Base-by-base conservation (phyloP, 2,888 invertebrate species). In the Gymnosoma rotundatum region DNA sequence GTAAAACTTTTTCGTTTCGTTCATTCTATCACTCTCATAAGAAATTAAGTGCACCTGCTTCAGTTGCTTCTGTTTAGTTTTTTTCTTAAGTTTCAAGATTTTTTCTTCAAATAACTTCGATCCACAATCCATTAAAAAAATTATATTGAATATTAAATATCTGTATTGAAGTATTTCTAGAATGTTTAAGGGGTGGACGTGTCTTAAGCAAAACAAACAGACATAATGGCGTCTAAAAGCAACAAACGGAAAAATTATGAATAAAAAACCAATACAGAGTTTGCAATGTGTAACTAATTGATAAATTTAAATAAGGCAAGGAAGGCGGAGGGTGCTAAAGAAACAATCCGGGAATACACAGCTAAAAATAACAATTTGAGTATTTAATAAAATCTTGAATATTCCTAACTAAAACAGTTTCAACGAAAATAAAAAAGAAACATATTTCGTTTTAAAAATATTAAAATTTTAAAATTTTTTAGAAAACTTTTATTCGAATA, bases 241-340 rank as follows among this genome's bases (percentile, higher is more conserved):
- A 60, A 72, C 56, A 32, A 52, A 63, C 16, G 20, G 18, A 52
- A 56, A 14, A 9, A 48, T 8, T 63, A 54, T 48, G 12, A 25
- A 45, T 38, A 48, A 64, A 56, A 54, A 54, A 76, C 76, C 78
- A 81, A 25, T 25, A 84, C 70, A 74, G 60, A 84, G 64, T 78
- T 81, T 79, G 73, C 76, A 80, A 78, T 81, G 78, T 81, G 78
- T 60, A 84, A 78, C 81, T 84, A 84, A 84, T 84, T 78, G 81
- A 81, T 81, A 74, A 78, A 84, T 60, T 60, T 52, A 80, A 64
- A 32, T 36, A 42, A 67, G 10, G n/a, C 42, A 21, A 18, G 56
- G 61, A 32, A 52, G 18, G 20, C n/a, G 21, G 8, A 36, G 32
- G 21, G 42, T 16, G 21, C 18, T n/a, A 21, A 36, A 32, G 16